Percentiles rank a stretch among this genome's conserved stretches.
These are phyloP conservation scores for Trichonephila clavata DNA, from an alignment of 1,140 invertebrate genomes.

Conservation along the genomic window DNA sequence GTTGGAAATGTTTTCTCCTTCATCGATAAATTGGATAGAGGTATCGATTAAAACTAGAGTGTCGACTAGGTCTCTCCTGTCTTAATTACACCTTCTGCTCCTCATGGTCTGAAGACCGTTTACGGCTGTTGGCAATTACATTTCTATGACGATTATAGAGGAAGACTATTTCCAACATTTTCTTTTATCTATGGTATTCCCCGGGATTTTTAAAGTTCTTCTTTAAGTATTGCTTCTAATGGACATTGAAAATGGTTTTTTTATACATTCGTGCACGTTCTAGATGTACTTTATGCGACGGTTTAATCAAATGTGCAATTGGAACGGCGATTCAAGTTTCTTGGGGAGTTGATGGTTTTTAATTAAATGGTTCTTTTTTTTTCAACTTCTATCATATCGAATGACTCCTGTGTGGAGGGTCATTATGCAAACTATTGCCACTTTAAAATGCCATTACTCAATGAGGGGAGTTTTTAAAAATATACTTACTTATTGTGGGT, in stretches of 20 bases:
- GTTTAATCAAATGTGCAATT: constrained; percentile 60
- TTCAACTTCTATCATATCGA: background rate
- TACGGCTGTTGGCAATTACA: constrained; percentile 50
- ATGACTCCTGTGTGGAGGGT: background rate
- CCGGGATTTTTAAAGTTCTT: constrained; percentile 2
- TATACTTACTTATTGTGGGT: no score
- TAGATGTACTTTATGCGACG: constrained; percentile 7
- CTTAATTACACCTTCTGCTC: constrained; percentile 29
- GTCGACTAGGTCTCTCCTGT: background rate
- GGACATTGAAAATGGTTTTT: background rate
- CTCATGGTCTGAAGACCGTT: background rate
- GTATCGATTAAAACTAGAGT: constrained; percentile 43
- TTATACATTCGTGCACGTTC: background rate
- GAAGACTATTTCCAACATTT: background rate
- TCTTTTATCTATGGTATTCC: constrained; percentile 6
- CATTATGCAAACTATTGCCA: background rate
- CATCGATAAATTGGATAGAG: constrained; percentile 5
- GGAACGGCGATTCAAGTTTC: background rate
- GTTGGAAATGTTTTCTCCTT: background rate
- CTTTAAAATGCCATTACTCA: background rate
- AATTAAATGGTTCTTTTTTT: background rate
- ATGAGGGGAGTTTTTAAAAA: no score
- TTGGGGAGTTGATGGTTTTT: background rate
- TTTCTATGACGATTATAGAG: background rate
- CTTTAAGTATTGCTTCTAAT: background rate